Conservation (phyloP, 2,113 vertebrate species). For the Emberiza fucata region DNA sequence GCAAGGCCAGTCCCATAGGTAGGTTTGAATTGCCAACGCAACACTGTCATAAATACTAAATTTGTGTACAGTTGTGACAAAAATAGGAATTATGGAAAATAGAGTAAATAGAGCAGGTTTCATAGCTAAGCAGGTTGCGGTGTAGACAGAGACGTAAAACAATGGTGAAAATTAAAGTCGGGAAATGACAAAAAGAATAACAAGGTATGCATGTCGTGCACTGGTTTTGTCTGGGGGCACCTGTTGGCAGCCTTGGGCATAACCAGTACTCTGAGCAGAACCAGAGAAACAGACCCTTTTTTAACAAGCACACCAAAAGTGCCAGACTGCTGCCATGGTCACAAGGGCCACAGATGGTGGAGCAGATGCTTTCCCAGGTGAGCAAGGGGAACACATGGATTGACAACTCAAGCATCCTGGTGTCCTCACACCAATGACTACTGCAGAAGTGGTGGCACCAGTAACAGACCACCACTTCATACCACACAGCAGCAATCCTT, state of each 20-base stretch:
- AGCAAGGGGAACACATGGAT: background rate
- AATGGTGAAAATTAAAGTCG: background rate
- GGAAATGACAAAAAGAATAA: background rate
- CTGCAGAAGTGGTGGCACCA: background rate
- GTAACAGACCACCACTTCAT: background rate
- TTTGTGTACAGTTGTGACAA: background rate
- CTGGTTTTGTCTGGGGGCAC: fast-evolving
- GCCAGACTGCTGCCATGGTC: background rate
- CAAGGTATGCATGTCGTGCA: fast-evolving
- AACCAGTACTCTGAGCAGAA: background rate
- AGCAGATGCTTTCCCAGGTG: background rate
- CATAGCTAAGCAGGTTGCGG: background rate
- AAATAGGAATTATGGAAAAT: background rate
- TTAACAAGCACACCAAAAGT: background rate
- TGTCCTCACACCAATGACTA: background rate
- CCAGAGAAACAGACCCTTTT: background rate
- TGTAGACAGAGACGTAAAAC: background rate
- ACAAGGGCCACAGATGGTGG: background rate
- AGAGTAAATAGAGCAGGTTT: background rate
- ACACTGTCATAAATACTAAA: background rate
- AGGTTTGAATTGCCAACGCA: background rate
- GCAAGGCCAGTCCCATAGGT: background rate
- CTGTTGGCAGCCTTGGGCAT: background rate
- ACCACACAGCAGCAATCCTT: background rate
- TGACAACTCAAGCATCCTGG: background rate